phyloP scores from a whole-genome alignment of 2,888 invertebrate genomes.

The Xanthorhoe designata region DNA sequence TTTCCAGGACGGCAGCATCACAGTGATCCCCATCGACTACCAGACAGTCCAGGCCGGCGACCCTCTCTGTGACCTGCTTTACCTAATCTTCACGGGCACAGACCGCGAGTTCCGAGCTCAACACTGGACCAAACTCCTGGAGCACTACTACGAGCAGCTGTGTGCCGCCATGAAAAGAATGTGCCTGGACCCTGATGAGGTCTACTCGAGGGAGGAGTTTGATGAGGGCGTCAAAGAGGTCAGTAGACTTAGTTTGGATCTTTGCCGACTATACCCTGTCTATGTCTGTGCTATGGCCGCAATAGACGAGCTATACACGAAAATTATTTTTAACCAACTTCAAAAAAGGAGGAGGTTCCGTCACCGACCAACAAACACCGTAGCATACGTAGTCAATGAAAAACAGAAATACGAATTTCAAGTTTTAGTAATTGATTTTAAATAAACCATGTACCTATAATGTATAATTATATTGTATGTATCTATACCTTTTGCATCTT shows the following conservation, averaged over 20 bases:
- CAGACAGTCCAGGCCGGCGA: constrained; percentile 60
- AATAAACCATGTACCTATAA: no score
- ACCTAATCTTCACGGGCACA: constrained; percentile 60
- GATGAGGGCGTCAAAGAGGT: constrained; percentile 59
- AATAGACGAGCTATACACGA: no score
- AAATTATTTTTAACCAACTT: no score
- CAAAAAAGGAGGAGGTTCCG: no score
- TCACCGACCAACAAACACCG: no score
- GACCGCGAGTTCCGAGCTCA: constrained; percentile 60
- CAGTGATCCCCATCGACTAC: constrained; percentile 57
- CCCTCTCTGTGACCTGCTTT: constrained; percentile 57
- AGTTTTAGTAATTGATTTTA: no score
- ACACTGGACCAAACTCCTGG: constrained; percentile 47
- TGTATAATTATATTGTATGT: no score
- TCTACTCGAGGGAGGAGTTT: constrained; percentile 58
- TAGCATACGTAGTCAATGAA: no score
- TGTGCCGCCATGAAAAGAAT: constrained; percentile 51
- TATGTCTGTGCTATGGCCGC: no score
- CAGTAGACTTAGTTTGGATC: background rate
- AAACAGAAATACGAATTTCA: no score
- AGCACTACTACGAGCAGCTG: constrained; percentile 53
- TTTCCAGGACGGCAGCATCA: constrained; percentile 42
- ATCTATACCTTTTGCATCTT: background rate
- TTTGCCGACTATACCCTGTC: no score
- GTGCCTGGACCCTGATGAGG: constrained; percentile 50